phyloP scores from a whole-genome alignment of 2,888 invertebrate genomes.

The Trisateles emortualis region DNA sequence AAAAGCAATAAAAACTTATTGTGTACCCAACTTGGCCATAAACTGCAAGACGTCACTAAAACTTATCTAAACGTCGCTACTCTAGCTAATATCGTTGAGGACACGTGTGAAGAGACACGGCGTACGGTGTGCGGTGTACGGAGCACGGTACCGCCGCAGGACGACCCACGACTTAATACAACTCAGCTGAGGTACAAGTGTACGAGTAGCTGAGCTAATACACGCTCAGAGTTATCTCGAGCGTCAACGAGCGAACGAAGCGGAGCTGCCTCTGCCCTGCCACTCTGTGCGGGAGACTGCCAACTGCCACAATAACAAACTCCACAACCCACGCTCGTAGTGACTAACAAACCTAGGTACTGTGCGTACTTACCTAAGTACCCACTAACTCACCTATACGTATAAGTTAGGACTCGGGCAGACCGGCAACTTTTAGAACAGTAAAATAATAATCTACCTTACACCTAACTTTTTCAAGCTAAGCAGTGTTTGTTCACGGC shows the following conservation, averaged over 20 bases:
- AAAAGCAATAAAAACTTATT: not conserved
- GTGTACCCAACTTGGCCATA: too few relatives aligned
- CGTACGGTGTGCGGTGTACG: too few relatives aligned
- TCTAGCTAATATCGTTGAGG: not conserved
- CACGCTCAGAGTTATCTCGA: not conserved
- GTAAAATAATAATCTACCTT: too few relatives aligned
- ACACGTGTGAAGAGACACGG: not conserved
- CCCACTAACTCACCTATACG: not conserved
- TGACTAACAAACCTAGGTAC: not conserved
- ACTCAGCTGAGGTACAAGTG: too few relatives aligned
- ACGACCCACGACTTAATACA: slow-evolving; percentile 12
- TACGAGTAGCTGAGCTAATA: not conserved
- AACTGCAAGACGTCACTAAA: too few relatives aligned
- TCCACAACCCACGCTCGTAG: not conserved
- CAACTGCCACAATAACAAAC: not conserved
- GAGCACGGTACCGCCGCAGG: not conserved
- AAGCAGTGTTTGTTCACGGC: too few relatives aligned
- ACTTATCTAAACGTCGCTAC: not conserved
- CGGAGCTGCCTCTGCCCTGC: too few relatives aligned
- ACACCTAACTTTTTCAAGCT: too few relatives aligned
- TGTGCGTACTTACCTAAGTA: not conserved
- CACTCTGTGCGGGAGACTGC: not conserved
- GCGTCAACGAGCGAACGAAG: not conserved
- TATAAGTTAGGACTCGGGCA: not conserved
- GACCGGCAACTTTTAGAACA: not conserved